These are phyloP conservation scores for Melitaea cinxia DNA, from an alignment of 1,140 invertebrate genomes.

Conservation along the genomic window DNA sequence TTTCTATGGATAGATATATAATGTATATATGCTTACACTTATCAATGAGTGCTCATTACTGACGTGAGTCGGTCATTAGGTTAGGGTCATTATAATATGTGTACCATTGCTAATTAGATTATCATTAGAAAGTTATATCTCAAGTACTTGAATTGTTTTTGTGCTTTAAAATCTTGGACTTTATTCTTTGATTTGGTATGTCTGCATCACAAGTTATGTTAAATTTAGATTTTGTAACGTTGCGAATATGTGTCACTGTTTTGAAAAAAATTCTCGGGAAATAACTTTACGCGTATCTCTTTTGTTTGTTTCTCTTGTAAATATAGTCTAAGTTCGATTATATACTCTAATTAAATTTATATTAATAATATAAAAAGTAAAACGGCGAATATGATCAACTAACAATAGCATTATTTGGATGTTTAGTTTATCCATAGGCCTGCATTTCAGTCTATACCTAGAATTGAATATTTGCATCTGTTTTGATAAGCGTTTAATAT, in stretches of 20 bases:
- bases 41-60: not conserved
- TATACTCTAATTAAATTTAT: too few species aligned
- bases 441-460: not conserved
- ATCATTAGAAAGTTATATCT: not conserved
- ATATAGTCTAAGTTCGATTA: too few species aligned
- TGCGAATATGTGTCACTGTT: not conserved
- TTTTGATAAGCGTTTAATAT: conserved; percentile 1
- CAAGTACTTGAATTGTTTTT: not conserved
- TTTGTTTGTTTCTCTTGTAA: too few species aligned
- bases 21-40: not conserved
- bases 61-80: not conserved
- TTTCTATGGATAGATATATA: not conserved
- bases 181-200: not conserved
- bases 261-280: too few species aligned
- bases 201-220: not conserved
- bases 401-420: not conserved
- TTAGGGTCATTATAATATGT: not conserved
- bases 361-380: too few species aligned
- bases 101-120: not conserved
- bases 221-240: not conserved
- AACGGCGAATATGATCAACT: too few species aligned
- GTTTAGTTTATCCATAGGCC: not conserved
- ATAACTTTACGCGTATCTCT: too few species aligned
- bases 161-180: too few species aligned
- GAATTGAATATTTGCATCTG: conserved; percentile 4